A percentile compares a stretch with the other conserved stretches of the same genome.
Conservation (phyloP, 1,140 invertebrate species). For the Agraylea sexmaculata region DNA sequence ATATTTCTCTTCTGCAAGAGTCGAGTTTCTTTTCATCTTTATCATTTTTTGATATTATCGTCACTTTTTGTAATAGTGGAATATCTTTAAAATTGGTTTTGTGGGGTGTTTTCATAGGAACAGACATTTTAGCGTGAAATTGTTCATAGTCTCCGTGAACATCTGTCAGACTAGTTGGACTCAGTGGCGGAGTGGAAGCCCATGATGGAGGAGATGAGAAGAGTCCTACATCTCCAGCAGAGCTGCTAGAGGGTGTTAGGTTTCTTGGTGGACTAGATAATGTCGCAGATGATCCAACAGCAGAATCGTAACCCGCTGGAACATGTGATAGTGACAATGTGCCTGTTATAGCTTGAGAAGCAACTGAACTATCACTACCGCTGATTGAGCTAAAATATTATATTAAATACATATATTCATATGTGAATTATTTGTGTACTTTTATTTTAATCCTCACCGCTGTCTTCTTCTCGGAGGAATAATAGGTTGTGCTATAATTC, state of each 20-base stretch:
- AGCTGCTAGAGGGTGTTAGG: conserved; percentile 30
- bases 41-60: conserved; percentile 44
- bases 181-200: conserved; percentile 47
- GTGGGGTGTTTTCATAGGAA: conserved; percentile 22
- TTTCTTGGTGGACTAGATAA: conserved; percentile 37
- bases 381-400: conserved; percentile 27
- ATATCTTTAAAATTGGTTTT: conserved; percentile 23
- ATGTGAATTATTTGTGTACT: neutral
- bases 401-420: no score
- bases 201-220: conserved; percentile 47
- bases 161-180: conserved; percentile 31
- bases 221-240: conserved; percentile 26
- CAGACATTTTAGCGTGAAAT: conserved; percentile 21
- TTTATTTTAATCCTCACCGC: conserved; percentile 22
- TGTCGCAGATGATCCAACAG: conserved; percentile 47
- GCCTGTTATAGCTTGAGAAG: conserved; percentile 36
- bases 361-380: conserved; percentile 36
- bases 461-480: conserved; percentile 32
- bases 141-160: conserved; percentile 14
- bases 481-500: conserved; percentile 25
- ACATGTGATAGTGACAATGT: conserved; percentile 29
- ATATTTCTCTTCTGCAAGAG: conserved; percentile 28
- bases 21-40: conserved; percentile 37
- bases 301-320: conserved; percentile 38
- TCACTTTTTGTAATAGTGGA: conserved; percentile 43